phyloP scores from a whole-genome alignment of 2,888 invertebrate species.

The Dryococelus australis region DNA sequence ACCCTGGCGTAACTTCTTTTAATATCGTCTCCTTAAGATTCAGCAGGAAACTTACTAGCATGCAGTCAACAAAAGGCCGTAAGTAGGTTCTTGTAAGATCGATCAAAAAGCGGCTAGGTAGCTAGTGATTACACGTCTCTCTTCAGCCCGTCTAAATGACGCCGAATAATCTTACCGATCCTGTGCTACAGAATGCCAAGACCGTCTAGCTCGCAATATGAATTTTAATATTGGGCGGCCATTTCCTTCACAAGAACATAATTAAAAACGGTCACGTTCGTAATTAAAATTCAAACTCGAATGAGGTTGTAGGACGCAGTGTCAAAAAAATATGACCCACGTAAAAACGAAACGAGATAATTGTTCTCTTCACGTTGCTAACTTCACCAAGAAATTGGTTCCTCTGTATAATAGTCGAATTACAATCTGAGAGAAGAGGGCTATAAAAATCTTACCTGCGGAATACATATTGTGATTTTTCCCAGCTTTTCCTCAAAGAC shows the following conservation, averaged over 20 bases:
- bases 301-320: background rate
- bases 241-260: background rate
- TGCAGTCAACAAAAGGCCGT: too few species aligned
- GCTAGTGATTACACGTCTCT: too few species aligned
- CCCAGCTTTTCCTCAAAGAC: too few species aligned
- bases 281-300: constrained; percentile 1
- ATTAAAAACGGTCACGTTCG: background rate
- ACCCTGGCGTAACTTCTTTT: too few species aligned
- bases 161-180: background rate
- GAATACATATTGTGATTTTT: too few species aligned
- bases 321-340: background rate
- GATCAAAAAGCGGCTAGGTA: too few species aligned
- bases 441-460: too few species aligned
- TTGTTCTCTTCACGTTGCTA: background rate
- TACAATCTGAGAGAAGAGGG: too few species aligned
- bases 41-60: too few species aligned
- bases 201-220: background rate
- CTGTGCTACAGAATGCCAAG: background rate
- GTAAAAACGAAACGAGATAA: background rate
- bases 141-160: too few species aligned
- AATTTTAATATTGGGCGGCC: background rate
- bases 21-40: too few species aligned
- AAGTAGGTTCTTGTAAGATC: too few species aligned
- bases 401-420: background rate
- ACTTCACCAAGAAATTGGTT: background rate